These are phyloP conservation scores for Elgaria multicarinata DNA, from an alignment of 2,113 vertebrate genomes.

Conservation along the genomic window DNA sequence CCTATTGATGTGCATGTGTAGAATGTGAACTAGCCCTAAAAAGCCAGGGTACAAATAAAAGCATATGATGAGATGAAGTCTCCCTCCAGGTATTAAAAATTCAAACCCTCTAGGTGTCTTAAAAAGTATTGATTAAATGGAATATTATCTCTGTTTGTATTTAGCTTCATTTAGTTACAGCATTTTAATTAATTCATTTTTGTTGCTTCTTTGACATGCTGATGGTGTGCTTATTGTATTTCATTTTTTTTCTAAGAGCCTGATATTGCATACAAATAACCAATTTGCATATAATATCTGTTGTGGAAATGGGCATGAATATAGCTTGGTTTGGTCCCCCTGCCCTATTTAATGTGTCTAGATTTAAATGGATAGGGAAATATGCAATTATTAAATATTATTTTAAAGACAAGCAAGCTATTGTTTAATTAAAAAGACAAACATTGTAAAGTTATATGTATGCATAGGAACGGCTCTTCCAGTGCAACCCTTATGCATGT, in stretches of 20 bases:
- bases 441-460: neutral
- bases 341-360: slow-evolving; percentile 36
- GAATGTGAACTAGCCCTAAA: neutral
- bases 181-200: slow-evolving; percentile 60
- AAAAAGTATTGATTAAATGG: slow-evolving; percentile 27
- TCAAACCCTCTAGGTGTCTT: slow-evolving; percentile 27
- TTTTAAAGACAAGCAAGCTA: slow-evolving; percentile 7
- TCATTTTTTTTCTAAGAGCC: slow-evolving; percentile 2
- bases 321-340: slow-evolving; percentile 22
- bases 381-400: slow-evolving; percentile 24
- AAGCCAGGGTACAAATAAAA: neutral
- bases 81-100: neutral
- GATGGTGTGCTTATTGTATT: slow-evolving; percentile 50
- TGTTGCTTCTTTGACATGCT: slow-evolving; percentile 49
- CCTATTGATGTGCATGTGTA: neutral
- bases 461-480: neutral
- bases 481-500: neutral
- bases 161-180: slow-evolving; percentile 42
- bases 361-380: neutral
- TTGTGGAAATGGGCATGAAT: slow-evolving; percentile 26
- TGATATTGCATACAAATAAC: slow-evolving; percentile 46
- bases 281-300: neutral
- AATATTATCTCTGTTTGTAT: slow-evolving; percentile 43
- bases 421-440: slow-evolving; percentile 19
- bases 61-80: rapidly evolving